Percentiles rank a stretch among this genome's conserved stretches.
Evolutionary conservation across 2,113 vertebrate species (phyloP).

Genomic region (Accipiter cooperii): DNA sequence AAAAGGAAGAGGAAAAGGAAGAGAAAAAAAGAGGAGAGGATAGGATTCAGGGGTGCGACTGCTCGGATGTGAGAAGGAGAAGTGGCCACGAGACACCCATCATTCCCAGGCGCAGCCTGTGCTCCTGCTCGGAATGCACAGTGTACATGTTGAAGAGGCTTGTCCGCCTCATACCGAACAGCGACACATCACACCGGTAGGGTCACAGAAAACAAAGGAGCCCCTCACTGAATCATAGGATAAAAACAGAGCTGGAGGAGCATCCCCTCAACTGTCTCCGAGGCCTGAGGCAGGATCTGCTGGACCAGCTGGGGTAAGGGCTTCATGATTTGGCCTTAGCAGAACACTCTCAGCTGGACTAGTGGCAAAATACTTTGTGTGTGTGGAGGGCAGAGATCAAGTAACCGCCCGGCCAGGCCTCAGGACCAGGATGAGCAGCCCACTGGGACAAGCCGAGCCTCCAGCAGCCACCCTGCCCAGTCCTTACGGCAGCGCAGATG

Average conservation of each 20-base stretch:
- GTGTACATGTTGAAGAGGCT: not conserved
- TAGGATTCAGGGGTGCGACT: no score
- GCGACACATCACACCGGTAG: no score
- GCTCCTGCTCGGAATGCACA: not conserved
- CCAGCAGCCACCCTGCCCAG: not conserved
- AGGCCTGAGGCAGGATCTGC: not conserved
- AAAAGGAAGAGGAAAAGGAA: no score
- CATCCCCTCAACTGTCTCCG: not conserved
- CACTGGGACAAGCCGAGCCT: not conserved
- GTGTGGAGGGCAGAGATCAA: not conserved
- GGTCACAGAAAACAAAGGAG: not conserved
- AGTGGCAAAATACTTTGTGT: not conserved
- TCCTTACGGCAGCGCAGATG: rapidly evolving
- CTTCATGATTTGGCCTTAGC: not conserved
- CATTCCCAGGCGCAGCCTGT: not conserved
- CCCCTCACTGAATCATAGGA: not conserved
- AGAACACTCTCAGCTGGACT: not conserved
- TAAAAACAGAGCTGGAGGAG: not conserved
- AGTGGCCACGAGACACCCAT: not conserved
- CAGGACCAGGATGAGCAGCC: not conserved
- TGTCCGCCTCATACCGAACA: not conserved
- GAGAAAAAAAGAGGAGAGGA: no score
- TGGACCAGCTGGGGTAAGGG: not conserved
- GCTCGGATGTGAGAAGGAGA: not conserved
- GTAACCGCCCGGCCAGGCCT: rapidly evolving